phyloP scores from a whole-genome alignment of 2,888 invertebrate genomes.

The Timandra comae region DNA sequence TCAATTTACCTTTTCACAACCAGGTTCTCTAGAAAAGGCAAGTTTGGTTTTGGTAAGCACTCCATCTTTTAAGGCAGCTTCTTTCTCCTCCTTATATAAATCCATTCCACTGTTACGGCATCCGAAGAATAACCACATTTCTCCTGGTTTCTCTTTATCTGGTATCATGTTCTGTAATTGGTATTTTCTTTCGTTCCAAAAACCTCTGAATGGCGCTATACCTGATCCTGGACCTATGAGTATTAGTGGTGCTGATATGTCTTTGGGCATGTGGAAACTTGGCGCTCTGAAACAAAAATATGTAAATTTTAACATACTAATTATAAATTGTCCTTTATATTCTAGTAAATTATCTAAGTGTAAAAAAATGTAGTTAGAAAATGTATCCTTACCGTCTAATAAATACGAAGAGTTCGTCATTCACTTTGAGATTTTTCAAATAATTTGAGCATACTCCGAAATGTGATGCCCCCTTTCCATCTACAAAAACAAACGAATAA shows the following conservation, averaged over 20 bases:
- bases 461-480: constrained; percentile 87
- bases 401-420: constrained; percentile 83
- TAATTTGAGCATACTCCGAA: constrained; percentile 96
- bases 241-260: constrained; percentile 85
- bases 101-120: constrained; percentile 88
- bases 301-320: constrained; percentile 3
- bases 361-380: too few relatives aligned
- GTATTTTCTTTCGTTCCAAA: constrained; percentile 88
- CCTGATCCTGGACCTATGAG: constrained; percentile 95
- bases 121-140: constrained; percentile 90
- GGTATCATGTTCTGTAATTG: constrained; percentile 34
- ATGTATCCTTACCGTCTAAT: constrained; percentile 83
- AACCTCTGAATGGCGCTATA: constrained; percentile 94
- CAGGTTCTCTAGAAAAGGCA: constrained; percentile 87
- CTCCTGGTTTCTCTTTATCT: constrained; percentile 38
- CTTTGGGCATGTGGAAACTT: constrained; percentile 89
- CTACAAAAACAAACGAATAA: constrained; percentile 64
- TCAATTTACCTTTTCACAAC: constrained; percentile 81
- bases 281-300: constrained; percentile 80
- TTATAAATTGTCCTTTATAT: not conserved
- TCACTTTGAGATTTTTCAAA: constrained; percentile 81
- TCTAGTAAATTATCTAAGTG: not conserved
- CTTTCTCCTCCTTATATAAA: constrained; percentile 88
- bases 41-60: constrained; percentile 85
- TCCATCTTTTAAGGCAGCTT: constrained; percentile 79